Evolutionary conservation across 2,113 vertebrate species (phyloP).

Genomic region (Charadrius vociferus): DNA sequence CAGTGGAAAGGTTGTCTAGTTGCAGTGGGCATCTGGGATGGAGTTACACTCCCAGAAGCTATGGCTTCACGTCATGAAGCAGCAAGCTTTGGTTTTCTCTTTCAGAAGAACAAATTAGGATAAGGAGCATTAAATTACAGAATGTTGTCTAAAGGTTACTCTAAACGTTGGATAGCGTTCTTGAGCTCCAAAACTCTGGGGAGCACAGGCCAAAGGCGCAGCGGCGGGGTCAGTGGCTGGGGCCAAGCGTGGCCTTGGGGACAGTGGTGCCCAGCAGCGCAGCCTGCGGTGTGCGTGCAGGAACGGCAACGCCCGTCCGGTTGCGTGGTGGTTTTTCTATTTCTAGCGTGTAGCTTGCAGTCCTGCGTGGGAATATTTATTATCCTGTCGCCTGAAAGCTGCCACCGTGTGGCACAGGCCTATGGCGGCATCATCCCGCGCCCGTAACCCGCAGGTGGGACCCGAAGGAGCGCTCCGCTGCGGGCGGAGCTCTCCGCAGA

Average conservation of each 20-base stretch:
- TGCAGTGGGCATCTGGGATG: not conserved
- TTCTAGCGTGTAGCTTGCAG: not conserved
- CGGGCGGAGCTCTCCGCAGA: not conserved
- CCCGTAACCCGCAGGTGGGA: too few species aligned
- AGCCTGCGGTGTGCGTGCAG: not conserved
- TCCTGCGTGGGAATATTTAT: not conserved
- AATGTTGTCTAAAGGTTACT: not conserved
- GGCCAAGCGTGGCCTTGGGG: not conserved
- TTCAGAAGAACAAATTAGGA: not conserved
- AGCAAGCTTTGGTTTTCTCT: not conserved
- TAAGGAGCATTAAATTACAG: not conserved
- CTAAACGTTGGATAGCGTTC: not conserved
- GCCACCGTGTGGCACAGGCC: constrained; percentile 49
- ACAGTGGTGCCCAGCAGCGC: not conserved
- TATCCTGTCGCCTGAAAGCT: constrained; percentile 21
- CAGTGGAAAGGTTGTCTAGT: constrained; percentile 47
- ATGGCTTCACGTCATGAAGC: not conserved
- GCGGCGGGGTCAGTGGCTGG: not conserved
- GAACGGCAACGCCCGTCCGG: too few species aligned
- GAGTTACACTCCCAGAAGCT: not conserved
- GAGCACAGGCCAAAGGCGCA: not conserved
- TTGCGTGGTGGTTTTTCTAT: not conserved
- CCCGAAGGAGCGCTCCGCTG: too few species aligned
- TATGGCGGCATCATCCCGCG: not conserved
- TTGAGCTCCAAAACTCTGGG: not conserved